Conservation (phyloP, 2,797 vertebrate genomes). For the Microtus obscurus region DNA sequence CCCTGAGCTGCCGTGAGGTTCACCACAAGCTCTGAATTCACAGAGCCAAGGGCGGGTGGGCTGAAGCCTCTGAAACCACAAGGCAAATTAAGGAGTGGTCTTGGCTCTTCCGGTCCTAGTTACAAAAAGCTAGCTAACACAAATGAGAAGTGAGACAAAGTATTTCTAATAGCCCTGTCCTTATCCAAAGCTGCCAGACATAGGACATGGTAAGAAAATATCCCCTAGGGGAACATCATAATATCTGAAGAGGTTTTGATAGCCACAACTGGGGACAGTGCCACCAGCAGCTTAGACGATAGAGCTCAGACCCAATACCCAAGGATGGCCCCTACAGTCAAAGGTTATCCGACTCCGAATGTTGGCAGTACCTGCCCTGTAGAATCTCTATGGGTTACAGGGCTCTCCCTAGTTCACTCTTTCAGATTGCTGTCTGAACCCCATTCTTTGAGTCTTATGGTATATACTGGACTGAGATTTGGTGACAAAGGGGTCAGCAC, state of each 20-base stretch:
- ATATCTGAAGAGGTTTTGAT: not conserved
- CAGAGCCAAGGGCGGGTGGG: not conserved
- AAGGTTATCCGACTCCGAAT: not conserved
- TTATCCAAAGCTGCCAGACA: not conserved
- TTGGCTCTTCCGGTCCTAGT: not conserved
- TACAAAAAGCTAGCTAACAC: not conserved
- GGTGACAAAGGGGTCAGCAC: not conserved
- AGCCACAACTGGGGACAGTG: not conserved
- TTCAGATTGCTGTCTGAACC: not conserved
- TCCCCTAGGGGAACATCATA: not conserved
- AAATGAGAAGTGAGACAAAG: not conserved
- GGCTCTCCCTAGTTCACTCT: fast-evolving
- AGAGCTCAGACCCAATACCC: not conserved
- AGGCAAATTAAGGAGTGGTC: not conserved
- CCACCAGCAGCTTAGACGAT: not conserved
- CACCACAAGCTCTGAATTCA: not conserved
- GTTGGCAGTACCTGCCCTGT: too few species aligned
- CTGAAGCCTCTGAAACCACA: not conserved
- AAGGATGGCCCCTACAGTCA: too few species aligned
- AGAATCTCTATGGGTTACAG: not conserved
- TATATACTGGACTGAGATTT: not conserved
- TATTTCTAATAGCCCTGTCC: not conserved
- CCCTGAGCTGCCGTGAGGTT: not conserved
- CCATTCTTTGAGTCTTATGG: not conserved
- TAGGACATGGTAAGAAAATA: conserved; percentile 4